Base-by-base conservation (phyloP, 2,797 vertebrate species). In the Hephaestus fuliginosus region DNA sequence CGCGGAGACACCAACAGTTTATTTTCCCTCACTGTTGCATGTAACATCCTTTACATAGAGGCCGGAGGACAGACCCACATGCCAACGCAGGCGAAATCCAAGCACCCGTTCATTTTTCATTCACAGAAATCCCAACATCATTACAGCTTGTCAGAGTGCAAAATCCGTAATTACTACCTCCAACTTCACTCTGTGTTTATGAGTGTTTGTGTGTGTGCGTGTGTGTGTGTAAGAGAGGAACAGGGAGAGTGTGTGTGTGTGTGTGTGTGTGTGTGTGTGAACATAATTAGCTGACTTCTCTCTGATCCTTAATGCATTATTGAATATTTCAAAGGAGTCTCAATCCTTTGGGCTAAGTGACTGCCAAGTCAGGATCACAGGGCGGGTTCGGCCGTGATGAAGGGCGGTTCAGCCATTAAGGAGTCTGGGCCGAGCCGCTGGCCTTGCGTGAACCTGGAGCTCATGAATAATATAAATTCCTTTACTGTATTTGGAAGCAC, bases 401-500 rank as follows among this genome's bases (percentile, higher is more conserved):
- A 83, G 89, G 91, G 75, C 63, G 51, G 67, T 57, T 67, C 77
- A 74, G 75, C 86, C 89, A 91, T 90, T 83, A 91, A 83, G 85
- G 66, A 80, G 87, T 92, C 90, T 86, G 85, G 86, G 57, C 79
- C 39, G 49, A 13, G 76, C 77, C 10, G 68, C 66, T 72, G 91
- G 86, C 91, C 92, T 90, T 63, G 90, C 33, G 33, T 86, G 88
- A 93, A 90, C 93, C 89, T 39, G 72, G 11, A 69, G 52, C 89
- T 92, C 88, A 94, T 94, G 87, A 92, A 94, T 93, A 91, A 93
- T 92, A 88, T 49, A 92, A 70, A 87, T 79, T 81, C 74, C 73
- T 85, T 78, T 81, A 85, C 91, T 92, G 90, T 92, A 91, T 92
- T 91, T 92, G 89, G 91, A 90, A 83, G 90, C 93, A 92, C 89